These are phyloP conservation scores for Phanerotoma sp. DNA, from an alignment of 2,888 invertebrate genomes.

Conservation along the genomic window DNA sequence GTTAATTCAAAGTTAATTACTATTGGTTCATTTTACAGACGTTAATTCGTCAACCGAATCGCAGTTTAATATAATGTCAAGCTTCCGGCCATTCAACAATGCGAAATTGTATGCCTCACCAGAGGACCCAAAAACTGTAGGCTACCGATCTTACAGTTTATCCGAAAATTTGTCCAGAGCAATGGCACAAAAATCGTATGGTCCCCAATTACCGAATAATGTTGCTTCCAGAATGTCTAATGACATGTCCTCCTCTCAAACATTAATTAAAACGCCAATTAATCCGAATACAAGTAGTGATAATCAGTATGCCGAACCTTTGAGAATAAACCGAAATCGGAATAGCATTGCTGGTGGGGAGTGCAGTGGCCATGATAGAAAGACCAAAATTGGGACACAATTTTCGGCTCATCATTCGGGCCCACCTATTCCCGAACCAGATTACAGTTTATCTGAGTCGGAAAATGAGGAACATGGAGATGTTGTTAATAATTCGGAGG, in stretches of 20 bases:
- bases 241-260: no score
- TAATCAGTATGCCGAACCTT: constrained; percentile 65
- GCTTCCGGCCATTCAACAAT: constrained; percentile 84
- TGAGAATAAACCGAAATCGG: constrained; percentile 57
- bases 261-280: no score
- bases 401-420: no score
- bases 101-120: constrained; percentile 89
- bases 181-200: constrained; percentile 66
- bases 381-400: no score
- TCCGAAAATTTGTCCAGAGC: constrained; percentile 62
- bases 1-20: constrained; percentile 10
- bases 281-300: constrained; percentile 29
- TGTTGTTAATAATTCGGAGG: constrained; percentile 59
- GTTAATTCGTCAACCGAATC: constrained; percentile 53
- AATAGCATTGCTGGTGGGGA: constrained; percentile 51
- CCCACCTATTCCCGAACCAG: constrained; percentile 92
- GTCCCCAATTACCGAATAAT: constrained; percentile 60
- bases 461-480: constrained; percentile 72
- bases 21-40: constrained; percentile 44
- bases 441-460: constrained; percentile 86
- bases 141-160: constrained; percentile 63
- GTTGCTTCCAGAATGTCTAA: no score
- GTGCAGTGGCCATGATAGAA: no score
- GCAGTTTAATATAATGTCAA: constrained; percentile 69
- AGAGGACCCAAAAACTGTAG: constrained; percentile 76